Percentiles rank a stretch among this genome's conserved stretches.
phyloP scores from a whole-genome alignment of 2,113 vertebrate genomes.

The Anarhynchus alexandrinus region DNA sequence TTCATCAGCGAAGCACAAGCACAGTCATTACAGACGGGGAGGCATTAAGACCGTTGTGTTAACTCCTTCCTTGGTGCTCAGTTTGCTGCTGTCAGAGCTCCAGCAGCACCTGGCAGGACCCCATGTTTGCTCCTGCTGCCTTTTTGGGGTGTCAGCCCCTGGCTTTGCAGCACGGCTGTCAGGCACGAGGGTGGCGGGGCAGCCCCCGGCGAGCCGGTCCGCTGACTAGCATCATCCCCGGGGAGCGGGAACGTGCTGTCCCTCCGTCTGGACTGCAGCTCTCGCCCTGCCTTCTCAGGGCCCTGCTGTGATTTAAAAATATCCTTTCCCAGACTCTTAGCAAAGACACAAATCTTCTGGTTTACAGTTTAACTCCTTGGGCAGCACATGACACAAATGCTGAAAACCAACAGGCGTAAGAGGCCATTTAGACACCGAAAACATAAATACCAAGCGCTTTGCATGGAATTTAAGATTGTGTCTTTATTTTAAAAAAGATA shows the following conservation, averaged over 20 bases:
- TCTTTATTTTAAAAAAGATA: background rate
- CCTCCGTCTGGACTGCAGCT: fast-evolving
- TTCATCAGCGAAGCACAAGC: background rate
- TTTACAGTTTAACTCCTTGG: background rate
- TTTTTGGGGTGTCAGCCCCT: background rate
- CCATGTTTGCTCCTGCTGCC: fast-evolving
- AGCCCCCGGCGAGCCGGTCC: fast-evolving
- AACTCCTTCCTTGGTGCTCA: background rate
- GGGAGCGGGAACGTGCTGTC: fast-evolving
- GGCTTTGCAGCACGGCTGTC: fast-evolving
- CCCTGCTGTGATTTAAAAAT: conserved; percentile 2
- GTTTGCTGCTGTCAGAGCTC: background rate
- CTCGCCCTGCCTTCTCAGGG: background rate
- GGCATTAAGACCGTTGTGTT: background rate
- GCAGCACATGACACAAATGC: background rate
- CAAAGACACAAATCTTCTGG: background rate
- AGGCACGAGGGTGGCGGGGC: fast-evolving
- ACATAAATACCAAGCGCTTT: background rate
- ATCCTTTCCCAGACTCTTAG: background rate
- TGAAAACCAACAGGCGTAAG: background rate
- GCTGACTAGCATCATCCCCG: fast-evolving
- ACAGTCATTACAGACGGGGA: fast-evolving
- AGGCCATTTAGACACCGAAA: background rate
- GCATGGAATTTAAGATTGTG: background rate
- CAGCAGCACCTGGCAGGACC: background rate